phyloP scores from a whole-genome alignment of 2,113 vertebrate genomes.

The Suricata suricatta region DNA sequence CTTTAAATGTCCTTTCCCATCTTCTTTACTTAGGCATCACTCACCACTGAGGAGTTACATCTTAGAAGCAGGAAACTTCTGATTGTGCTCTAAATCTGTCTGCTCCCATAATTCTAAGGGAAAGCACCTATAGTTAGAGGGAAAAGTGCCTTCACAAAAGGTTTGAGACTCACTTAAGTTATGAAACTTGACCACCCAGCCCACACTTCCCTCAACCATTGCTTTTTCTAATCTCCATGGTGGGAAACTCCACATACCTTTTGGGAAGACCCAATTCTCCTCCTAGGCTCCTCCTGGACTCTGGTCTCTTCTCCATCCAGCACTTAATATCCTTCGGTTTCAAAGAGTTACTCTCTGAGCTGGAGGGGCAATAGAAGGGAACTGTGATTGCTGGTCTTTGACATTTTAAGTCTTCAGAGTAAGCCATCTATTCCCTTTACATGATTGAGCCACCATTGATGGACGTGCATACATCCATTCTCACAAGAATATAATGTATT shows the following conservation, averaged over 20 bases:
- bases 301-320: background rate
- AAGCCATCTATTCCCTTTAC: background rate
- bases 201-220: background rate
- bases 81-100: background rate
- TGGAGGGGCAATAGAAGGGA: background rate
- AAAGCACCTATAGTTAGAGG: background rate
- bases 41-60: background rate
- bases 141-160: background rate
- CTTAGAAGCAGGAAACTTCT: background rate
- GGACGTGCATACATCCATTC: background rate
- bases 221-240: background rate
- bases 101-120: background rate
- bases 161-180: background rate
- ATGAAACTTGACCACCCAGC: background rate
- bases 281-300: background rate
- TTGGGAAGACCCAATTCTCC: background rate
- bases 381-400: background rate
- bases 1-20: background rate
- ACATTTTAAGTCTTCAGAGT: background rate
- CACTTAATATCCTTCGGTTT: background rate
- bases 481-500: background rate
- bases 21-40: background rate
- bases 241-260: background rate
- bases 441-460: background rate
- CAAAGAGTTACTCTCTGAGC: background rate